Base-by-base conservation (phyloP, 2,888 invertebrate species). In the Linnaemya vulpina region DNA sequence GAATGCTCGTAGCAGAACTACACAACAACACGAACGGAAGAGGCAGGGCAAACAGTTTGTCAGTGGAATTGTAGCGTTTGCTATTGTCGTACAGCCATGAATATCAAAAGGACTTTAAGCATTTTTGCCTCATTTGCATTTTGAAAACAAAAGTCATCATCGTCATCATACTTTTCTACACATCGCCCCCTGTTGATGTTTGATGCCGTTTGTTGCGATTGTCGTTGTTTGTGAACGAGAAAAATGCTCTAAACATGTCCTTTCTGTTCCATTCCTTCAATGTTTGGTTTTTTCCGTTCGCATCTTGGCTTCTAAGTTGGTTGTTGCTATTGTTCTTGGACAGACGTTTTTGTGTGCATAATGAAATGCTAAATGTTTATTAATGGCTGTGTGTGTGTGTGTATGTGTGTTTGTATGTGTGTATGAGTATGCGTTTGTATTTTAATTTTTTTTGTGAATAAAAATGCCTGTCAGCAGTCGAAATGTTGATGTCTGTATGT, bases 61-160 rank as follows among this genome's bases (percentile, higher is more conserved):
- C 65, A 62, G 53, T 62, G 46, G 49, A 60, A 46, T 53, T 68
- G 62, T 62, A 40, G 49, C 35, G 49, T 40, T 77, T 68, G 22
- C 25, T 51, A 25, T 78, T 62, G 40, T 43, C 63, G 38, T 68
- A 20, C 17, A 78, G 73, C 49, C 81, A 85, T 82, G 82, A 85
- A 85, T 85, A 85, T 79, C 75, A 82, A 82, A 75, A 75, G 35
- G 62, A 62, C 74, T 74, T 85, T 62, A 75, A 79, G 68, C 75
- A 70, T 78, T 82, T 40, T 85, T 79, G 78, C 65, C 78, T 85
- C 78, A 82, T 85, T 85, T 85, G 85, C 85, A 85, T 85, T 85
- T 85, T 67, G 60, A 75, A 79, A 85, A 85, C 82, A 85, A 82
- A 85, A 85, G 85, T 82, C 85, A 82, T 82, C 78, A 62, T 82